These are phyloP conservation scores for Phocides pigmalion DNA, from an alignment of 1,140 invertebrate genomes.

Conservation along the genomic window DNA sequence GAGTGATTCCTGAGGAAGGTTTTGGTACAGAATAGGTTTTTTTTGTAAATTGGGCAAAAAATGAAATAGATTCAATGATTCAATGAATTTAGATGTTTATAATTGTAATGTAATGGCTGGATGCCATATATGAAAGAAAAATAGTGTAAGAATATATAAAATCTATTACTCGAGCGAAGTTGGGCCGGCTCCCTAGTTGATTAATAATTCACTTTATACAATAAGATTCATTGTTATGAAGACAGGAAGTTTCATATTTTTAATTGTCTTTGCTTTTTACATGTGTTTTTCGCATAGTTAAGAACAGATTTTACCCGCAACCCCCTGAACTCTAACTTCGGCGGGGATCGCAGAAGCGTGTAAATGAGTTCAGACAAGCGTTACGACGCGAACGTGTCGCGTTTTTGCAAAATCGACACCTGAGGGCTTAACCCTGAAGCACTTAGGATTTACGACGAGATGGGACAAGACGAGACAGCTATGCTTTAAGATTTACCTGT, in stretches of 20 bases:
- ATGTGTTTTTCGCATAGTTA: neutral
- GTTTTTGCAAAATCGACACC: conserved; percentile 65
- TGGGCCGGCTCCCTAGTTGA: no score
- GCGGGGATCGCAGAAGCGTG: conserved; percentile 38
- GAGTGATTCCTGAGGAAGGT: no score
- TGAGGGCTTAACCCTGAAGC: conserved; percentile 62
- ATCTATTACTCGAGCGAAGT: no score
- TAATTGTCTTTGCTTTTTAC: neutral
- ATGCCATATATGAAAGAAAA: no score
- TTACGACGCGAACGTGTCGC: conserved; percentile 65
- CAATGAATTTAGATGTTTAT: no score
- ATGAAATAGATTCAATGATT: no score
- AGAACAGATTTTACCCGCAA: conserved; percentile 21
- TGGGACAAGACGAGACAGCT: conserved; percentile 33
- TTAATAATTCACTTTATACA: no score
- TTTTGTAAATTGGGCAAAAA: no score
- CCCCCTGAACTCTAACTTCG: conserved; percentile 41
- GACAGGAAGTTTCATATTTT: neutral
- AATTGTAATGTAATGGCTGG: no score
- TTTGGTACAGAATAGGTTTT: no score
- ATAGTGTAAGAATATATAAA: no score
- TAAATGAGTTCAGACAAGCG: conserved; percentile 71
- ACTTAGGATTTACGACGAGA: conserved; percentile 68
- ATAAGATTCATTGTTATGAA: no score
- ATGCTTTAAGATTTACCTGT: conserved; percentile 7